These are phyloP conservation scores for Sebastolobus alascanus DNA, from an alignment of 2,797 vertebrate genomes.

Conservation along the genomic window DNA sequence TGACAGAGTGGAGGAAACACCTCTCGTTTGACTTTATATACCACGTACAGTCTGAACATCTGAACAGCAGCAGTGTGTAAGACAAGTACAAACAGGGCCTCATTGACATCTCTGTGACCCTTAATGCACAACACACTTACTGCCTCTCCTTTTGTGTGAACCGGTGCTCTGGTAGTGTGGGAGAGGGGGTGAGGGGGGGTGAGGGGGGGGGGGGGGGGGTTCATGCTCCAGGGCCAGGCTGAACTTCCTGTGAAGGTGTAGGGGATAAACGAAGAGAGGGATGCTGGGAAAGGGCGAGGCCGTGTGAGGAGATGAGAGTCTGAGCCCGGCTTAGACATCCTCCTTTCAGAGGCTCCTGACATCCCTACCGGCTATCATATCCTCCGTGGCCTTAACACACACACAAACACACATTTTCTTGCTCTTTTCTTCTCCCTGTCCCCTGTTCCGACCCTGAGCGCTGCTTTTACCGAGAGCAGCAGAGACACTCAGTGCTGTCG, in stretches of 20 bases:
- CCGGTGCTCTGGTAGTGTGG: conserved; percentile 36
- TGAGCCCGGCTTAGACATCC: conserved; percentile 81
- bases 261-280: conserved; percentile 77
- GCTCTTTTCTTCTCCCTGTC: conserved; percentile 48
- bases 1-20: background rate
- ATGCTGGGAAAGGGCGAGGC: conserved; percentile 71
- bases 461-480: conserved; percentile 62
- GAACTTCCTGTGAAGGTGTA: conserved; percentile 86
- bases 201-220: background rate
- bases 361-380: conserved; percentile 77
- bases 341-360: conserved; percentile 73
- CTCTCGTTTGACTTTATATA: background rate
- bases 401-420: conserved; percentile 24
- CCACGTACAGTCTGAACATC: too few relatives aligned
- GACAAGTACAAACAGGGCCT: conserved; percentile 11
- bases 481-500: conserved; percentile 71
- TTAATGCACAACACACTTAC: conserved; percentile 61
- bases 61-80: background rate
- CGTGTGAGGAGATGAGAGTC: conserved; percentile 81
- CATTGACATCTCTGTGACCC: conserved; percentile 65
- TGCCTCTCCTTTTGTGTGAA: conserved; percentile 58
- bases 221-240: conserved; percentile 70
- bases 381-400: conserved; percentile 54
- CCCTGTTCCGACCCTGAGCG: conserved; percentile 46
- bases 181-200: background rate